Evolutionary conservation across 2,888 invertebrate genomes (phyloP).

Genomic region (Brachypalpus laphriformis): DNA sequence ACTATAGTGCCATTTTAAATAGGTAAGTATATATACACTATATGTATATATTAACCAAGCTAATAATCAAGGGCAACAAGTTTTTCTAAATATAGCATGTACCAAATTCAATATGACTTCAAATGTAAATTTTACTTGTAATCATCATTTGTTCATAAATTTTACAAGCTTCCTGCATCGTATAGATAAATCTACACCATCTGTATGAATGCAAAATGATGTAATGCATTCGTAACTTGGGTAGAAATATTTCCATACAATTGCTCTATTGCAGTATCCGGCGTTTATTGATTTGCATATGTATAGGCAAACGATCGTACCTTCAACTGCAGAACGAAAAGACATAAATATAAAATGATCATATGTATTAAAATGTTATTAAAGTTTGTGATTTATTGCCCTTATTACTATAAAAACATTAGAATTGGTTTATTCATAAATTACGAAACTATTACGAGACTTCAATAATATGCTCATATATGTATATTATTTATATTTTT

Average conservation of each 20-base stretch:
- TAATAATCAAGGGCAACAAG: too few relatives aligned
- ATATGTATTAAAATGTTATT: not conserved
- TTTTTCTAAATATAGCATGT: too few relatives aligned
- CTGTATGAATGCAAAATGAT: not conserved
- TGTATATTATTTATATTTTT: too few relatives aligned
- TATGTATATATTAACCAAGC: too few relatives aligned
- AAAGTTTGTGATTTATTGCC: not conserved
- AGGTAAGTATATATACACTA: too few relatives aligned
- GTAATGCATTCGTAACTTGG: not conserved
- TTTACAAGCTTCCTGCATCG: not conserved
- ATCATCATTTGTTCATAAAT: not conserved
- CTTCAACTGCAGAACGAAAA: not conserved
- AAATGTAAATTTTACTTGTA: too few relatives aligned
- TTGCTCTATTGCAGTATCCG: not conserved
- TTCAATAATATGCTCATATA: not conserved
- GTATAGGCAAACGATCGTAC: not conserved
- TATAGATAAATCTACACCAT: too few relatives aligned
- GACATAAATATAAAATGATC: not conserved
- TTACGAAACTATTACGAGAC: too few relatives aligned
- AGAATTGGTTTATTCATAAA: not conserved
- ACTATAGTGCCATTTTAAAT: too few relatives aligned
- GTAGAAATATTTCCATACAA: not conserved
- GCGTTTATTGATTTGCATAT: not conserved
- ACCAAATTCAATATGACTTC: too few relatives aligned
- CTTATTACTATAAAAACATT: not conserved